Percentiles rank a stretch among this genome's conserved stretches.
Conservation (phyloP, 2,797 vertebrate species). For the Fistularia tabacaria region DNA sequence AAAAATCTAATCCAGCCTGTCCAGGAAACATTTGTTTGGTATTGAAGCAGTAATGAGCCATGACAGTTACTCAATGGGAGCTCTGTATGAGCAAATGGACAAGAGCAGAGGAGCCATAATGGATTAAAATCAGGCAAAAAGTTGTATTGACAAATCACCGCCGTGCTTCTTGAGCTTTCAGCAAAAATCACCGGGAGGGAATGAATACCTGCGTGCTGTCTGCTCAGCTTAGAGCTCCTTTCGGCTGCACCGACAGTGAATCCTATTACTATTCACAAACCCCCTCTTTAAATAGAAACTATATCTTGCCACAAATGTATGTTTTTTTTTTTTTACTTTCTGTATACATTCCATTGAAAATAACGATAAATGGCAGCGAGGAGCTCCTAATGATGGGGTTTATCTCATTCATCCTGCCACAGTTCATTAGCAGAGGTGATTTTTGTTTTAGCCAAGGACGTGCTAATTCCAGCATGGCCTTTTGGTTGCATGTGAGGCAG, state of each 20-base stretch:
- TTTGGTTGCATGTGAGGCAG: slow-evolving; percentile 66
- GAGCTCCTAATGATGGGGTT: slow-evolving; percentile 5
- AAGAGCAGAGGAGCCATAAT: slow-evolving; percentile 56
- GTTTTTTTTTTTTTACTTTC: background rate
- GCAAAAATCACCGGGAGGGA: slow-evolving; percentile 29
- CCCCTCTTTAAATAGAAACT: too few species aligned
- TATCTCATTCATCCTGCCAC: slow-evolving; percentile 30
- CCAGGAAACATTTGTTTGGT: slow-evolving; percentile 25
- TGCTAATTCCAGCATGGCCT: slow-evolving; percentile 76
- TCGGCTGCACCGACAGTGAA: background rate
- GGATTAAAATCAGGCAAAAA: slow-evolving; percentile 63
- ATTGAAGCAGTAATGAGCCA: slow-evolving; percentile 49
- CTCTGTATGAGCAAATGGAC: slow-evolving; percentile 65
- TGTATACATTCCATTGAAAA: slow-evolving; percentile 7
- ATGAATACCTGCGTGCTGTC: slow-evolving; percentile 34
- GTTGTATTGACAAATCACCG: slow-evolving; percentile 52
- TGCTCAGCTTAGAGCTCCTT: slow-evolving; percentile 9
- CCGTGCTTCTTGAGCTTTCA: slow-evolving; percentile 30
- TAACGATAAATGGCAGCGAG: slow-evolving; percentile 9
- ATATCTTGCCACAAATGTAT: background rate
- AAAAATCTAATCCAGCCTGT: slow-evolving; percentile 31
- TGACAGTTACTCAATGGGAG: slow-evolving; percentile 65
- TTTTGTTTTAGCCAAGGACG: slow-evolving; percentile 60
- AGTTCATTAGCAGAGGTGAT: slow-evolving; percentile 64
- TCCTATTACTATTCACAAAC: slow-evolving; percentile 6